Conservation (phyloP, 2,888 invertebrate genomes). For the Diplolepis rosae region DNA sequence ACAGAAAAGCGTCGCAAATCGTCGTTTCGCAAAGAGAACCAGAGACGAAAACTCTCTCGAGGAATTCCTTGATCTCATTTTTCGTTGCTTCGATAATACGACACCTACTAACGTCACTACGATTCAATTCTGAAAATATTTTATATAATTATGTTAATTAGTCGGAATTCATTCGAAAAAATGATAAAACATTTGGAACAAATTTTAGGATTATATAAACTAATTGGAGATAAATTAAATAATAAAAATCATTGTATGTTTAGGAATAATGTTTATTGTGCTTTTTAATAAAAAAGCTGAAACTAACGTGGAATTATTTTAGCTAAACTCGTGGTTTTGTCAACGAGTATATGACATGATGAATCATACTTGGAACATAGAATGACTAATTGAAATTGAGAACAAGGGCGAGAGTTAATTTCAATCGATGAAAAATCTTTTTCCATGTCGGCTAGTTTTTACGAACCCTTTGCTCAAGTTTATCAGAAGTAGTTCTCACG, state of each 20-base stretch:
- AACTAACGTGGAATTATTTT: slow-evolving; percentile 9
- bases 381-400: slow-evolving; percentile 7
- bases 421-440: neutral
- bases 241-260: too few species aligned
- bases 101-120: too few species aligned
- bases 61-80: slow-evolving; percentile 42
- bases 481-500: neutral
- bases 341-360: slow-evolving; percentile 17
- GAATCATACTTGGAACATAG: slow-evolving; percentile 16
- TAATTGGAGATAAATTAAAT: too few species aligned
- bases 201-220: too few species aligned
- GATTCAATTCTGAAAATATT: too few species aligned
- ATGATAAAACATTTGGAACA: too few species aligned
- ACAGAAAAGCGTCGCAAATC: slow-evolving; percentile 35
- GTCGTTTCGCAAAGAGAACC: slow-evolving; percentile 22
- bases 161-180: too few species aligned
- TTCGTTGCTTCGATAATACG: neutral
- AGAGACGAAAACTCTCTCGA: slow-evolving; percentile 30
- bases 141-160: too few species aligned
- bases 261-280: slow-evolving; percentile 6
- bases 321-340: neutral
- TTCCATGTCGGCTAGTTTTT: neutral
- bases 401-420: slow-evolving; percentile 11
- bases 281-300: neutral
- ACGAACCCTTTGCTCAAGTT: neutral